Evolutionary conservation across 2,888 invertebrate species (phyloP).

Genomic region (Oscheius myriophilus): DNA sequence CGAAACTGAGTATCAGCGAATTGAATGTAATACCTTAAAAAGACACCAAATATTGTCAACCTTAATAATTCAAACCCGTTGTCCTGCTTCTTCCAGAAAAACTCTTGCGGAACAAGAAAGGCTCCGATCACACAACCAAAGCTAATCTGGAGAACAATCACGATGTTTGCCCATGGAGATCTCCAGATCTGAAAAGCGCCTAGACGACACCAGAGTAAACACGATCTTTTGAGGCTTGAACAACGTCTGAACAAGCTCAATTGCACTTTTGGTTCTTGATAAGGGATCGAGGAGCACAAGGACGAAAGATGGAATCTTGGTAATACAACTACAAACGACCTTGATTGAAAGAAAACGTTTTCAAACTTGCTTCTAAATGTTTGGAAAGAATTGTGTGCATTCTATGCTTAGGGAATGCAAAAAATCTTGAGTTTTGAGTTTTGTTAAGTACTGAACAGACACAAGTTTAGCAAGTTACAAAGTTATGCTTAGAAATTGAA

Average conservation of each 20-base stretch:
- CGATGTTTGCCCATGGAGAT: constrained; percentile 33
- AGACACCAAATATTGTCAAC: no score
- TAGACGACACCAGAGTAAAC: neutral
- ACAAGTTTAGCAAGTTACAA: no score
- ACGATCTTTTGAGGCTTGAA: neutral
- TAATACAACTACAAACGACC: neutral
- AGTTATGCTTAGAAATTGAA: no score
- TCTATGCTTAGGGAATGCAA: no score
- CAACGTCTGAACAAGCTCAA: neutral
- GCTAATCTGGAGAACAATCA: constrained; percentile 41
- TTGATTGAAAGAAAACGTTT: no score
- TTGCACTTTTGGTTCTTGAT: neutral
- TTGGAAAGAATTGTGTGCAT: no score
- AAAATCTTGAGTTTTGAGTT: no score
- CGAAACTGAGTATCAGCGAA: constrained; percentile 41
- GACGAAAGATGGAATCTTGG: neutral
- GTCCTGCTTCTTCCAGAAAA: constrained; percentile 45
- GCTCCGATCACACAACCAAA: constrained; percentile 36
- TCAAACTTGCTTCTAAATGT: no score
- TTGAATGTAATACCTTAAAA: constrained; percentile 46
- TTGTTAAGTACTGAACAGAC: no score
- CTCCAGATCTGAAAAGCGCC: constrained; percentile 46
- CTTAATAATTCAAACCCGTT: no score
- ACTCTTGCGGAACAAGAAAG: constrained; percentile 34
- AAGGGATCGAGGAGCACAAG: no score